Evolutionary conservation across 2,797 vertebrate species (phyloP), one percentile per base, ranked within the genome.

Genomic region (Microhierax caerulescens): DNA sequence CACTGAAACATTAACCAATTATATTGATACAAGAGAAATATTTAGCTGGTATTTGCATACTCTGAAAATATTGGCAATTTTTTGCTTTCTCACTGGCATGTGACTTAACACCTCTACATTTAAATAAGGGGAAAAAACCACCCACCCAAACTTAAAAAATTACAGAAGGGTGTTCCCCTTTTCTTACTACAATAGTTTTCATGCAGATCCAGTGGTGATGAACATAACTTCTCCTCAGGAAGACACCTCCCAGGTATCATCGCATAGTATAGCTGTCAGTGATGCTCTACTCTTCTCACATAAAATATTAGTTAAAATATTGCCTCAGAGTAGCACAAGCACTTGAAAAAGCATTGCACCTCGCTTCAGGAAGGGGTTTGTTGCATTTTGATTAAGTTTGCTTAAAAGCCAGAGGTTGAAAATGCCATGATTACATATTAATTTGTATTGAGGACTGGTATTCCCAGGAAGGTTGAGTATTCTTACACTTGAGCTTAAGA

Each of bases 191-290:
- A 36, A 54, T 7, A 76, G 8, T 50, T 86, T 77, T 50, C 19
- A 65, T 2, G 10, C 20, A 76, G 51, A 53, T 64, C 6, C 37
- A 67, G 25, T 22, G 21, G 20, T 41, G 45, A 84, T 3, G 8
- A 74, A 64, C 7, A 24, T 43, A 78, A 63, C 3, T 53, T 57
- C 56, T 78, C 22, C 13, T 78, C 0, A 0, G 11, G n/a, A 64
- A 88, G 21, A 25, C 9, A 60, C 24, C 16, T 63, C 32, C 24
- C 43, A 43, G 12, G 25, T 64, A 64, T 56, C 43, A 60, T 19
- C 30, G 54, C 23, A 41, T 0, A 53, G 22, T 6, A 22, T 0
- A 70, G 27, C 37, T 32, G 25, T 28, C 59, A 82, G 25, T 30
- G 34, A 12, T 85, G 43, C 23, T 88, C 28, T 75, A 43, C 5